Conservation (phyloP, 2,797 vertebrate genomes). For the Lutjanus argentimaculatus region DNA sequence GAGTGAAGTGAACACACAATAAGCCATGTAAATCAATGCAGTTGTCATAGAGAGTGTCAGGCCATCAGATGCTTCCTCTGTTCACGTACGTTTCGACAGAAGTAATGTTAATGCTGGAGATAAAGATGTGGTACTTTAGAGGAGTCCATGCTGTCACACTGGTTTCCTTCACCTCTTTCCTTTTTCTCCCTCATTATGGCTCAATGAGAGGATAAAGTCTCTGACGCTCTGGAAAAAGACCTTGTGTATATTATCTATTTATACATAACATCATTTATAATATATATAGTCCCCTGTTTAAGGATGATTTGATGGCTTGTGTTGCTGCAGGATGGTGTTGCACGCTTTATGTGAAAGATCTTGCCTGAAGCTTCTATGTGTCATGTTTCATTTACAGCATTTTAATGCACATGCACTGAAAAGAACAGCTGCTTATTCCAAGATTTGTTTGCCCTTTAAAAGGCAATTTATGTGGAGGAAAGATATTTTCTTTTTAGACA, state of each 20-base stretch:
- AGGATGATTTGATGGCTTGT: neutral
- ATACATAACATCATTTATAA: too few relatives aligned
- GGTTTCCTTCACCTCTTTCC: neutral
- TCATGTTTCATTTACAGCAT: constrained; percentile 11
- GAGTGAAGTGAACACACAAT: neutral
- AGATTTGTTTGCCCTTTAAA: neutral
- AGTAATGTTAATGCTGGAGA: too few relatives aligned
- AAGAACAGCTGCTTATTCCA: neutral
- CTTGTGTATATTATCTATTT: neutral
- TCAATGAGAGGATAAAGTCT: neutral
- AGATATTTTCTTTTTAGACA: too few relatives aligned
- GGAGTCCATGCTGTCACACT: neutral
- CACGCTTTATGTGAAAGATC: neutral
- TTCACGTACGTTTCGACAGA: too few relatives aligned
- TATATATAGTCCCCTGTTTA: neutral
- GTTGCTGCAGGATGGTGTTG: neutral
- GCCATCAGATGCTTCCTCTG: too few relatives aligned
- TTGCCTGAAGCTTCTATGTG: neutral
- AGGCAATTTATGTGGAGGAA: too few relatives aligned
- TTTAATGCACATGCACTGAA: neutral
- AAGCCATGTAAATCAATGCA: neutral
- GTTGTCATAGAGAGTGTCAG: neutral
- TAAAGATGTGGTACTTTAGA: neutral
- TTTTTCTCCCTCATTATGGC: neutral
- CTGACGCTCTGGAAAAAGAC: neutral